Evolutionary conservation across 2,888 invertebrate genomes (phyloP).

Genomic region (Chirona hameri): DNA sequence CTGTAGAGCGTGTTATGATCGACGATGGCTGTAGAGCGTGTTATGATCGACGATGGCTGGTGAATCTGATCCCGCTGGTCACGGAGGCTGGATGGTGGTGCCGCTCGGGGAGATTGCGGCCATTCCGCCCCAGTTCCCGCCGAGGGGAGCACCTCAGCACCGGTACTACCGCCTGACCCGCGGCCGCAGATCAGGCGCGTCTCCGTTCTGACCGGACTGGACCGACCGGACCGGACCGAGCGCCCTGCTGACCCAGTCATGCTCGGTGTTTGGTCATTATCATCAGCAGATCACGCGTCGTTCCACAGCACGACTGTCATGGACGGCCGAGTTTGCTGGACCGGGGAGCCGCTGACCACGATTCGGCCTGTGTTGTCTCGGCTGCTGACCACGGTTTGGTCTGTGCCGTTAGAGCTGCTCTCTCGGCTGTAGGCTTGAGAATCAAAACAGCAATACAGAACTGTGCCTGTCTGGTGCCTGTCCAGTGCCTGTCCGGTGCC

Average conservation of each 20-base stretch:
- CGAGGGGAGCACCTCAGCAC: background rate
- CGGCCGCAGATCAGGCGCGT: background rate
- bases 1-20: background rate
- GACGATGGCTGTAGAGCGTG: background rate
- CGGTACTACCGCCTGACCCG: background rate
- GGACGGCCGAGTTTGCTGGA: background rate
- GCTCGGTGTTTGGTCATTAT: background rate
- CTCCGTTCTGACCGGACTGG: background rate
- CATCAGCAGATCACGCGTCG: background rate
- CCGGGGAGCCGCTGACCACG: background rate
- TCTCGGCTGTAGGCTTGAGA: too few species aligned
- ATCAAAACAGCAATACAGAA: too few species aligned
- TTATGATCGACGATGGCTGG: background rate
- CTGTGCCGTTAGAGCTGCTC: too few species aligned
- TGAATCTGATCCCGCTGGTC: background rate
- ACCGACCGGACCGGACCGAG: background rate
- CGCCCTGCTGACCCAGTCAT: background rate
- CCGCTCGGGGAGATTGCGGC: background rate
- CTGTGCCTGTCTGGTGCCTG: too few species aligned
- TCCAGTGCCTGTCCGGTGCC: background rate
- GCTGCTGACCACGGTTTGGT: background rate
- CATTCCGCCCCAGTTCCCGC: constrained; percentile 12
- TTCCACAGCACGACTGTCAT: too few species aligned
- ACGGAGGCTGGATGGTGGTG: background rate
- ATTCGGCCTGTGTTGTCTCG: background rate